Conservation (phyloP, 1,140 invertebrate genomes). For the Leguminivora glycinivorella region DNA sequence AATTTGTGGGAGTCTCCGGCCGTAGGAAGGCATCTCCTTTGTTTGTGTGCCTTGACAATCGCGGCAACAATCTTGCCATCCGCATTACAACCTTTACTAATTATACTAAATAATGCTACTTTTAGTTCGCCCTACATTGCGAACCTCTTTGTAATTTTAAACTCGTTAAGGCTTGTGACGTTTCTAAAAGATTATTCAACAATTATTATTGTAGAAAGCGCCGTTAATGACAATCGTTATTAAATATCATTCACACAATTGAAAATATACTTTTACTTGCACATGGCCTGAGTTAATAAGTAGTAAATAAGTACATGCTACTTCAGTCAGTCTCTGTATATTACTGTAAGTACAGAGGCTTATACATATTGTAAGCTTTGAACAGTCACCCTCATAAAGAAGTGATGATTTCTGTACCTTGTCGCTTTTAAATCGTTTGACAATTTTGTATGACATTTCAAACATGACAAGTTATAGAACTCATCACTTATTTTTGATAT, state of each 20-base stretch:
- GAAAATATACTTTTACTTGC: too few relatives aligned
- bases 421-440: too few relatives aligned
- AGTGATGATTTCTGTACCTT: too few relatives aligned
- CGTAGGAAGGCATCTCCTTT: slow-evolving; percentile 58
- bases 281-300: background rate
- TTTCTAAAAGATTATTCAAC: background rate
- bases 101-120: slow-evolving; percentile 34
- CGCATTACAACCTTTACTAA: slow-evolving; percentile 40
- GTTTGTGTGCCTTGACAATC: slow-evolving; percentile 63
- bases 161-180: background rate
- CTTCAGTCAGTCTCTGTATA: too few relatives aligned
- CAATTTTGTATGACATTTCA: too few relatives aligned
- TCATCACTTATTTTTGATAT: too few relatives aligned
- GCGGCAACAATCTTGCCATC: slow-evolving; percentile 45
- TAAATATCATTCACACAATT: background rate
- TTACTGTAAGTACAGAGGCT: background rate
- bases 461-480: too few relatives aligned
- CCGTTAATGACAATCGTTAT: background rate
- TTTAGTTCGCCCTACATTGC: background rate
- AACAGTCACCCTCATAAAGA: too few relatives aligned
- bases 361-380: too few relatives aligned
- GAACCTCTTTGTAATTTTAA: background rate
- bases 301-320: background rate
- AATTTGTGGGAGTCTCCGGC: slow-evolving; percentile 61
- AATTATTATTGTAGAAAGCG: background rate